Evolutionary conservation across 2,797 vertebrate species (phyloP).

Genomic region (Podarcis siculus): DNA sequence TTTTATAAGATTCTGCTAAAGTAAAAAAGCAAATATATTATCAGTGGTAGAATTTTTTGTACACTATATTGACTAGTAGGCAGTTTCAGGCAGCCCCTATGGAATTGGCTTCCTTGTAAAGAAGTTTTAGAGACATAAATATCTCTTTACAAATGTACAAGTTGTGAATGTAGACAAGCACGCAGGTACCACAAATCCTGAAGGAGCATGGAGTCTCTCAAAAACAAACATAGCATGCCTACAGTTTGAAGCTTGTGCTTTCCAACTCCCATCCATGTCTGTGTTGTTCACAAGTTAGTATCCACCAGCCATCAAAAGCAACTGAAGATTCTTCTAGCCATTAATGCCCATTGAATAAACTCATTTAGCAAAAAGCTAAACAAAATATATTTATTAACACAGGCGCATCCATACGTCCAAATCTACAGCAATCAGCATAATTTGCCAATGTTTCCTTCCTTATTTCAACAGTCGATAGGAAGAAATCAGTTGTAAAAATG

Average conservation of each 20-base stretch:
- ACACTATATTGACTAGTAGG: neutral
- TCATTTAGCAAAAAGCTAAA: neutral
- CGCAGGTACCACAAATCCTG: neutral
- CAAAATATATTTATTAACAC: neutral
- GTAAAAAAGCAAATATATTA: conserved; percentile 10
- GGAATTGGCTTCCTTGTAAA: neutral
- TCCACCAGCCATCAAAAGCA: neutral
- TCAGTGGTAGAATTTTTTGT: neutral
- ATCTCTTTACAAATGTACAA: neutral
- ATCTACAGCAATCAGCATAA: neutral
- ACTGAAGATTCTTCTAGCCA: neutral
- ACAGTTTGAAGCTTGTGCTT: neutral
- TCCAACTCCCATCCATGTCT: no score
- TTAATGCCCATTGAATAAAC: neutral
- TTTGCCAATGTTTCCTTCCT: neutral
- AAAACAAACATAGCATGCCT: neutral
- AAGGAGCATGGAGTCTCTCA: neutral
- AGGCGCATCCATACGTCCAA: neutral
- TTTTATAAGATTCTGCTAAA: conserved; percentile 26
- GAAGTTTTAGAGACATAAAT: neutral
- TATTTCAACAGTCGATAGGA: neutral
- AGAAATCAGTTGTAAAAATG: neutral
- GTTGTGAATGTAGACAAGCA: neutral
- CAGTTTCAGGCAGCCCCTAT: neutral
- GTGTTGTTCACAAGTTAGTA: neutral